phyloP scores from a whole-genome alignment of 2,888 invertebrate species.

The Stenodema calcarata region DNA sequence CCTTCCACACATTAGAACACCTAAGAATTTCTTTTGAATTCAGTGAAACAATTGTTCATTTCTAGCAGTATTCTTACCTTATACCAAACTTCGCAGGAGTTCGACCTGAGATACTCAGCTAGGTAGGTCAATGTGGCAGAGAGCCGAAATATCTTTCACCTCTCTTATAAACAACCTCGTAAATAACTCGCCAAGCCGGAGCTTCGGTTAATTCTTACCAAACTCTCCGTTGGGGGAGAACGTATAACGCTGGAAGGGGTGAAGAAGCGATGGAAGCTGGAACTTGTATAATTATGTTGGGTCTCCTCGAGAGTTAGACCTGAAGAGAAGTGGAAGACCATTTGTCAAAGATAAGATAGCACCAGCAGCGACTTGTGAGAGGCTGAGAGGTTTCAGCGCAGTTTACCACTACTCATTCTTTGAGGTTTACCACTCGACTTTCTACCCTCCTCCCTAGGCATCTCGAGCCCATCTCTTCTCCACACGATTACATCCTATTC shows the following conservation, averaged over 20 bases:
- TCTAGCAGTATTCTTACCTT: too few relatives aligned
- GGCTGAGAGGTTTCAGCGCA: conserved; percentile 14
- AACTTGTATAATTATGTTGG: conserved; percentile 41
- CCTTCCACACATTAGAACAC: too few relatives aligned
- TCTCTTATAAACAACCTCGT: neutral
- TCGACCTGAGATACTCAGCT: neutral
- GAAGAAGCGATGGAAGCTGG: neutral
- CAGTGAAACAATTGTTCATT: too few relatives aligned
- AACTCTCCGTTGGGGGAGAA: neutral
- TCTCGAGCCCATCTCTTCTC: neutral
- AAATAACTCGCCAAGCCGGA: neutral
- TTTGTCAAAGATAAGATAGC: conserved; percentile 42
- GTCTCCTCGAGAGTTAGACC: conserved; percentile 4
- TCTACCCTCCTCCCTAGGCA: neutral
- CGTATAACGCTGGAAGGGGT: neutral
- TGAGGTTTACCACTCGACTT: neutral
- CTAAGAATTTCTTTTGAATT: too few relatives aligned
- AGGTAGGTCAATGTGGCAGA: neutral
- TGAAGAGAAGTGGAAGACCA: conserved; percentile 39
- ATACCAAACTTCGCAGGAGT: too few relatives aligned
- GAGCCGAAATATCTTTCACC: neutral
- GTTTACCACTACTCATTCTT: neutral
- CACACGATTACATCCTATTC: too few relatives aligned
- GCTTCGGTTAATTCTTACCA: neutral
- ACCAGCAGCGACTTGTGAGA: neutral